Evolutionary conservation across 2,888 invertebrate species (phyloP), one percentile per base, ranked within the genome.

Genomic region (Biston betularia): DNA sequence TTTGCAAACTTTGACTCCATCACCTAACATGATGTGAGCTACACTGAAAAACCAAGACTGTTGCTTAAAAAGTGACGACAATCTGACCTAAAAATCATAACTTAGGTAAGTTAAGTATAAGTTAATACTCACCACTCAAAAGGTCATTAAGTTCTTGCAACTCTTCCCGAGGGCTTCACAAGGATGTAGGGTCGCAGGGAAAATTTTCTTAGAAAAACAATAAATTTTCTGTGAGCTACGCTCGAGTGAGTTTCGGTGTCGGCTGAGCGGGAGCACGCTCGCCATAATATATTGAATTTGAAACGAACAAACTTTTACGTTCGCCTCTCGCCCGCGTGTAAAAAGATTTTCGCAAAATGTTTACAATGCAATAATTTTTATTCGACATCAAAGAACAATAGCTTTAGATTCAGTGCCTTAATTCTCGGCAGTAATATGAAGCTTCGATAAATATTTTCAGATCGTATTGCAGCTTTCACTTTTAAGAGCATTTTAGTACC

Each of bases 131-230:
- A 77, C 79, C 76, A 73, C 79, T 77, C 75, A 75, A 79, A 81
- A 82, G 84, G 83, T 89, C 89, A 88, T 89, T 88, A 87, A 84
- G 83, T 83, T 88, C 86, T 86, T 84, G 79, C 79, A 87, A 88
- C 83, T 84, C 83, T 83, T 85, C 85, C 84, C 71, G 71, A 81
- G 81, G 87, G 83, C 79, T 83, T 80, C 82, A 81, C 84, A 81
- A 78, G 83, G 82, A 84, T 86, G 84, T 87, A 85, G 83, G 85
- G 79, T 84, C 85, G 86, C 83, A 84, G 87, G 87, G 88, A 84
- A 89, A 92, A 92, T 92, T 93, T 92, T 91, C 93, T 92, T 93
- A 93, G 90, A 90, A 93, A 93, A 93, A 93, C 93, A 93, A 93
- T 93, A 93, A 92, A 93, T 93, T 92, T 89, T 90, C 88, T 85